A percentile compares a stretch with the other conserved stretches of the same genome.
Conservation (phyloP, 2,888 invertebrate species). For the Idaea biselata region DNA sequence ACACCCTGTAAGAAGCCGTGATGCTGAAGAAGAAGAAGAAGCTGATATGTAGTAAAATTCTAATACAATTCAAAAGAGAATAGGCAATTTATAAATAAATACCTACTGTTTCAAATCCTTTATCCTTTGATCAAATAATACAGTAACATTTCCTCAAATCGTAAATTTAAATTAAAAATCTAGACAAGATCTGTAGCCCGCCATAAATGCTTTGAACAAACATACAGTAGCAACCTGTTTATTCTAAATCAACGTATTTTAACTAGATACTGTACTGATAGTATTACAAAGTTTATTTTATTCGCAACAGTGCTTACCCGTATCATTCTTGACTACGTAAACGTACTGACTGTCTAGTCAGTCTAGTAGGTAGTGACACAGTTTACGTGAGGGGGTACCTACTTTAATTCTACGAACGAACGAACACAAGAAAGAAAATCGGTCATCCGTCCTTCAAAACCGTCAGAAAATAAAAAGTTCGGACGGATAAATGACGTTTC, state of each 20-base stretch:
- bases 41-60: no score
- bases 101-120: neutral
- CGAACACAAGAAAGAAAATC: no score
- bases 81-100: no score
- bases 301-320: neutral
- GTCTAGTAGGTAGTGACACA: no score
- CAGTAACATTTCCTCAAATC: neutral
- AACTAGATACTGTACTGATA: neutral
- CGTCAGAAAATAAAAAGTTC: no score
- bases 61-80: no score
- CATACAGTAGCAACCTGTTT: neutral
- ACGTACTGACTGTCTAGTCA: neutral
- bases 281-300: neutral
- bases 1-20: no score
- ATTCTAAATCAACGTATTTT: neutral
- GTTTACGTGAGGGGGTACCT: no score
- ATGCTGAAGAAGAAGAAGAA: no score
- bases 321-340: neutral
- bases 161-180: neutral
- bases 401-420: no score
- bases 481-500: no score
- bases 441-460: no score
- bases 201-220: neutral
- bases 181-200: neutral
- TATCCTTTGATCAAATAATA: neutral